phyloP scores from a whole-genome alignment of 2,113 vertebrate species.

The Galemys pyrenaicus region DNA sequence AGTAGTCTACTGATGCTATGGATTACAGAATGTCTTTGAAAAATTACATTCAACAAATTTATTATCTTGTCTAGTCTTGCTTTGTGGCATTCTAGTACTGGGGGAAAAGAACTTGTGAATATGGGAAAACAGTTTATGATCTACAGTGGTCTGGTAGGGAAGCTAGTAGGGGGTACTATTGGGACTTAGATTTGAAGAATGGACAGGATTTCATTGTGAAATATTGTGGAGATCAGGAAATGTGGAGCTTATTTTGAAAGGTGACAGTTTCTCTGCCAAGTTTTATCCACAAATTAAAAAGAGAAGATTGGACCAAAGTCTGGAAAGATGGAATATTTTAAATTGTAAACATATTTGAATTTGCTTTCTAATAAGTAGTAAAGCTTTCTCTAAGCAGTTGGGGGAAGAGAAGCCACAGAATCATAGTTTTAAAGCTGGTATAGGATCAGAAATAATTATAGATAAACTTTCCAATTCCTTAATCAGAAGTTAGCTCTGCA shows the following conservation, averaged over 20 bases:
- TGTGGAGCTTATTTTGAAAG: neutral
- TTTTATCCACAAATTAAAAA: neutral
- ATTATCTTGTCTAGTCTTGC: neutral
- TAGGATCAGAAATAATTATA: neutral
- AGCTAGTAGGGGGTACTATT: neutral
- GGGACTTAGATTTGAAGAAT: neutral
- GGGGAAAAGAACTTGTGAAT: neutral
- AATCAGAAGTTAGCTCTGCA: neutral
- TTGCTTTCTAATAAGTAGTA: neutral
- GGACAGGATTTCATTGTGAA: neutral
- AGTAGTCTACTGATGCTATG: neutral
- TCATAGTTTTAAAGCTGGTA: neutral
- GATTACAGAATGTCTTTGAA: slow-evolving; percentile 20
- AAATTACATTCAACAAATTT: neutral
- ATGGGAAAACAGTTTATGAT: neutral
- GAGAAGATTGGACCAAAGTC: neutral
- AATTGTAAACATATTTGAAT: neutral
- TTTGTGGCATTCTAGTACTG: neutral
- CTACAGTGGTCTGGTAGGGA: neutral
- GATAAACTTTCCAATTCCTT: neutral
- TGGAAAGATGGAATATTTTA: neutral
- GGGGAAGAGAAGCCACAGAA: neutral
- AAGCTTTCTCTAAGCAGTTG: neutral
- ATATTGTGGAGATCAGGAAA: neutral
- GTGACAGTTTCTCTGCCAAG: neutral